A percentile compares a stretch with the other conserved stretches of the same genome.
Evolutionary conservation across 2,888 invertebrate genomes (phyloP).

Genomic region (Acrobasis suavella): DNA sequence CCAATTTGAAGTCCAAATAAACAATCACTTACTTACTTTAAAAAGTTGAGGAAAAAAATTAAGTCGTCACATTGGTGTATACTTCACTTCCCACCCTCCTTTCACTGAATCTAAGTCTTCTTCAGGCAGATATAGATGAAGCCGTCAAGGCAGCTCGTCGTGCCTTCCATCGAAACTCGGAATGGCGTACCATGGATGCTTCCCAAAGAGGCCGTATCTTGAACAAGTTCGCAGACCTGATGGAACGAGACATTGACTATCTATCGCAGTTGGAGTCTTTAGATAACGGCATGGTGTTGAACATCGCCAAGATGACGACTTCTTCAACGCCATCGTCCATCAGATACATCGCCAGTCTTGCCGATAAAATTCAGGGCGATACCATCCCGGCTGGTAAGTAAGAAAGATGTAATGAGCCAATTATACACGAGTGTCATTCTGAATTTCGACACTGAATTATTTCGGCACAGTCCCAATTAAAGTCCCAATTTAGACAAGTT

Average conservation of each 20-base stretch:
- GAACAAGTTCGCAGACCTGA: constrained; percentile 88
- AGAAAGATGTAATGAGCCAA: background rate
- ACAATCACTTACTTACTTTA: too few relatives aligned
- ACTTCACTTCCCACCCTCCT: background rate
- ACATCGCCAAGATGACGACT: constrained; percentile 81
- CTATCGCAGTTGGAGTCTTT: constrained; percentile 92
- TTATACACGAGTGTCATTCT: too few relatives aligned
- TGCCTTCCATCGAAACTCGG: constrained; percentile 87
- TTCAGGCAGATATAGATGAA: constrained; percentile 85
- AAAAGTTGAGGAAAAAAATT: background rate
- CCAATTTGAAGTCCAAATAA: too few relatives aligned
- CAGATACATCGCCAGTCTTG: constrained; percentile 92
- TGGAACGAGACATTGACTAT: constrained; percentile 88
- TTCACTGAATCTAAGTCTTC: background rate
- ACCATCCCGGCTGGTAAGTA: constrained; percentile 82
- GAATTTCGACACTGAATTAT: too few relatives aligned
- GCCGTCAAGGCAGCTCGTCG: constrained; percentile 89
- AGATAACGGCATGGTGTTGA: constrained; percentile 94
- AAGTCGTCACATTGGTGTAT: background rate
- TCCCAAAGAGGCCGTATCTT: constrained; percentile 88
- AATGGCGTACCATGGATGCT: constrained; percentile 92
- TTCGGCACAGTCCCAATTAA: too few relatives aligned
- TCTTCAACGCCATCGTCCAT: constrained; percentile 75
- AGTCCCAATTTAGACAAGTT: too few relatives aligned
- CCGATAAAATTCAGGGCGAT: constrained; percentile 90